These are phyloP conservation scores for Phasia obesa DNA, from an alignment of 2,888 invertebrate species.

Conservation along the genomic window DNA sequence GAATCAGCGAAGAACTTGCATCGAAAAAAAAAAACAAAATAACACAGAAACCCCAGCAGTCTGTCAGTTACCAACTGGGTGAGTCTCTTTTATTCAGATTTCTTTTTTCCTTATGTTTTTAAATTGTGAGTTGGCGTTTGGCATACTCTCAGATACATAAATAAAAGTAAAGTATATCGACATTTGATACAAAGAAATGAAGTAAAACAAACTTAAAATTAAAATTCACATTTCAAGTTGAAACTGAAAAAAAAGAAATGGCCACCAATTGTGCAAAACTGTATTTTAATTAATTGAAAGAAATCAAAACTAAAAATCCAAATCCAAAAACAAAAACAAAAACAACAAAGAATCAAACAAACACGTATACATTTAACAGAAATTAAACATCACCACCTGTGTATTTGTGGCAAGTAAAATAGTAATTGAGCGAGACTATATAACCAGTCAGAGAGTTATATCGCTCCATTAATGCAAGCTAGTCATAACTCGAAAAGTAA, in stretches of 20 bases:
- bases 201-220: not conserved
- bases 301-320: constrained; percentile 37
- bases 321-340: constrained; percentile 3
- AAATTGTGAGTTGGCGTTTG: constrained; percentile 61
- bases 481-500: no score
- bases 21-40: constrained; percentile 8
- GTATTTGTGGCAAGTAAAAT: constrained; percentile 18
- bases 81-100: constrained; percentile 22
- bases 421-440: constrained; percentile 37
- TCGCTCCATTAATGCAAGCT: no score
- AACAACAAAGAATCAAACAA: not conserved
- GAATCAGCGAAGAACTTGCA: constrained; percentile 34
- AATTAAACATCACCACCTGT: constrained; percentile 62
- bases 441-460: not conserved
- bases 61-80: constrained; percentile 65
- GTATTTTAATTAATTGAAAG: constrained; percentile 68
- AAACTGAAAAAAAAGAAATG: constrained; percentile 49
- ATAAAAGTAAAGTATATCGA: constrained; percentile 27
- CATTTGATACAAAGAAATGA: constrained; percentile 15
- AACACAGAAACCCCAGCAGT: constrained; percentile 57
- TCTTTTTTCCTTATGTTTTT: constrained; percentile 2
- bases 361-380: constrained; percentile 5
- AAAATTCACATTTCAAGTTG: not conserved
- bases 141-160: constrained; percentile 9
- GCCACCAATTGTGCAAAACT: constrained; percentile 69